Conservation (phyloP, 2,888 invertebrate species). For the Xanthostigma xanthostigma region DNA sequence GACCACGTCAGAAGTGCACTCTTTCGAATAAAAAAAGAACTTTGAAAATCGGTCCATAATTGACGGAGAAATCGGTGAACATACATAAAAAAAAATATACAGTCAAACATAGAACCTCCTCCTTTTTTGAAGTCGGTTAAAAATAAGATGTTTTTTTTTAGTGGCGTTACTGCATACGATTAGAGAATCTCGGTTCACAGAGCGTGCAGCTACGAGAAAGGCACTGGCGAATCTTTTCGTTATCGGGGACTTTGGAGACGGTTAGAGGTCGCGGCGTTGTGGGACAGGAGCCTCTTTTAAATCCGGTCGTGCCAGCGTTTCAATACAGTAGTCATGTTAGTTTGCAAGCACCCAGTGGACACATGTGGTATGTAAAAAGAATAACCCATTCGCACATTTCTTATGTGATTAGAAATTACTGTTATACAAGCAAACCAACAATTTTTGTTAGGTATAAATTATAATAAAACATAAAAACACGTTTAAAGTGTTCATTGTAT, state of each 20-base stretch:
- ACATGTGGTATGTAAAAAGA: constrained; percentile 67
- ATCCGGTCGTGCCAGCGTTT: constrained; percentile 79
- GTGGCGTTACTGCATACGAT: constrained; percentile 96
- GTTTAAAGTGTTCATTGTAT: neutral
- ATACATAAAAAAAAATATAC: no score
- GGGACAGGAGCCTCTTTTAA: constrained; percentile 92
- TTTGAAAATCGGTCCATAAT: no score
- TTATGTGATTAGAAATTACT: neutral
- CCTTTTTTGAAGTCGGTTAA: no score
- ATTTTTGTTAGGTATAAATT: neutral
- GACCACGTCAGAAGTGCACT: no score
- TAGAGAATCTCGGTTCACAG: constrained; percentile 83
- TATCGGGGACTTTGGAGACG: constrained; percentile 86
- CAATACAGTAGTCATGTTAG: constrained; percentile 97
- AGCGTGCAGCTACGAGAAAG: constrained; percentile 88
- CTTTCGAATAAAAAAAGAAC: no score
- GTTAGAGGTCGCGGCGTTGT: constrained; percentile 90
- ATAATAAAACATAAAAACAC: no score
- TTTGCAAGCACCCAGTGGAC: constrained; percentile 91
- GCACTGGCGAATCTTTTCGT: constrained; percentile 96
- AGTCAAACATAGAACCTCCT: no score
- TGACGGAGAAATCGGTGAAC: no score
- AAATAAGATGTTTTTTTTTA: constrained; percentile 23
- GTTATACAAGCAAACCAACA: neutral
- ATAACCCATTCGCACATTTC: neutral